Percentiles rank a stretch among this genome's conserved stretches.
Conservation (phyloP, 2,888 invertebrate species). For the Cremastobaeus sp. region DNA sequence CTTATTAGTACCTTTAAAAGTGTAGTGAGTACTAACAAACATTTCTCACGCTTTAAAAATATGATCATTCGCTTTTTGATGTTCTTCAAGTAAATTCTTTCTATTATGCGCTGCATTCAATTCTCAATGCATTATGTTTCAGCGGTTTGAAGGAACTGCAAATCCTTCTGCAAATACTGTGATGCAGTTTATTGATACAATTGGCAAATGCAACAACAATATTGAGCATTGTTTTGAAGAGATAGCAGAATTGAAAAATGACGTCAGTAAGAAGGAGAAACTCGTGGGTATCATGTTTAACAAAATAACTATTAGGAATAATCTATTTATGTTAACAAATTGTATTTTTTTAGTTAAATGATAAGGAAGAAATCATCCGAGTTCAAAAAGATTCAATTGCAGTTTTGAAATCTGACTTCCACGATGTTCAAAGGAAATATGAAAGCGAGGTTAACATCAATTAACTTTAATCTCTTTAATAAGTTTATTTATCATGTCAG, state of each 20-base stretch:
- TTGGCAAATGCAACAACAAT: conserved; percentile 66
- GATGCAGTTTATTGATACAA: conserved; percentile 60
- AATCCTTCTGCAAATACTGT: conserved; percentile 27
- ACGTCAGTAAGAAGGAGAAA: conserved; percentile 72
- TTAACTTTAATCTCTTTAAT: background rate
- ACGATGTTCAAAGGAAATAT: conserved; percentile 70
- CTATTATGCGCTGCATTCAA: background rate
- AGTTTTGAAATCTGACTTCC: conserved; percentile 72
- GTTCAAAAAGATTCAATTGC: conserved; percentile 74
- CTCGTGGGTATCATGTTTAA: conserved; percentile 72
- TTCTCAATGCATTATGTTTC: conserved; percentile 32
- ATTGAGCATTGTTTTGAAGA: conserved; percentile 66
- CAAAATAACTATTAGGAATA: no score
- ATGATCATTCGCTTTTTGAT: conserved; percentile 12
- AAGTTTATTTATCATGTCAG: background rate
- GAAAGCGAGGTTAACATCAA: conserved; percentile 70
- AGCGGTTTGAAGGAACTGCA: conserved; percentile 64
- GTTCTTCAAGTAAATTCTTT: background rate
- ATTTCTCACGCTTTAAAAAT: conserved; percentile 26
- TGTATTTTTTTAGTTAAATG: conserved; percentile 36
- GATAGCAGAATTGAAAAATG: conserved; percentile 69
- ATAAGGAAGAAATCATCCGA: conserved; percentile 73
- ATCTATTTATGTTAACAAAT: background rate
- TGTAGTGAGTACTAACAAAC: conserved; percentile 53
- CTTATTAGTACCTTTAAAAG: conserved; percentile 66